These are phyloP conservation scores for Platygyra sinensis DNA, from an alignment of 64 coral and sea anemone species.

Conservation along the genomic window DNA sequence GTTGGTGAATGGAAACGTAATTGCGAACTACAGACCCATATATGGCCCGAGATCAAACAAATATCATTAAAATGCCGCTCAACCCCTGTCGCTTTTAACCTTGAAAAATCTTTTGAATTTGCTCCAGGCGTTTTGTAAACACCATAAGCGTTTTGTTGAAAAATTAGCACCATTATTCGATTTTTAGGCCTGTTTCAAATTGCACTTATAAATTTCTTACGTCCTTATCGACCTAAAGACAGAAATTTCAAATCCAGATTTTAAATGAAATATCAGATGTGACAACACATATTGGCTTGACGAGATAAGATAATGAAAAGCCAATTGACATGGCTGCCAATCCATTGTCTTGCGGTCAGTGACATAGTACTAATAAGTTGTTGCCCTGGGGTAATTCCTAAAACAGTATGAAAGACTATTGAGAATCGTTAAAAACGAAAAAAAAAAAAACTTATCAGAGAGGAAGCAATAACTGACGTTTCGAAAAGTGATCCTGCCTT, in stretches of 20 bases:
- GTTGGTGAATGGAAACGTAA: not conserved
- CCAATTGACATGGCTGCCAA: not conserved
- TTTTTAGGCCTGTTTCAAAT: not conserved
- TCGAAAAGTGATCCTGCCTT: not conserved
- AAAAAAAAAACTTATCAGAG: not conserved
- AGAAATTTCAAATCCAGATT: not conserved
- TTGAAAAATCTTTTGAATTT: not conserved
- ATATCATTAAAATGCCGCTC: not conserved
- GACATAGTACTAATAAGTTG: not conserved
- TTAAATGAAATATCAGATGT: not conserved
- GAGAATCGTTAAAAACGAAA: not conserved
- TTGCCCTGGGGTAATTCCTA: constrained; percentile 19
- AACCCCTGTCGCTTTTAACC: not conserved
- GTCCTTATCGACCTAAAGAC: not conserved
- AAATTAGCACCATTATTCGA: not conserved
- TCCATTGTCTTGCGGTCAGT: not conserved
- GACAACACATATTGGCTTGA: not conserved
- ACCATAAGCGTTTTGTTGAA: not conserved
- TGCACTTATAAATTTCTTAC: not conserved
- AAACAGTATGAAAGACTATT: constrained; percentile 1
- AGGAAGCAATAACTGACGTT: not conserved
- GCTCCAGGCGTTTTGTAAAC: constrained; percentile 16
- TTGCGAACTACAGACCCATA: not conserved
- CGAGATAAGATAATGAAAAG: not conserved
- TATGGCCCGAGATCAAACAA: not conserved